Percentiles rank a stretch among this genome's conserved stretches.
Conservation (phyloP, 2,888 invertebrate species). For the Leistus spinibarbis region DNA sequence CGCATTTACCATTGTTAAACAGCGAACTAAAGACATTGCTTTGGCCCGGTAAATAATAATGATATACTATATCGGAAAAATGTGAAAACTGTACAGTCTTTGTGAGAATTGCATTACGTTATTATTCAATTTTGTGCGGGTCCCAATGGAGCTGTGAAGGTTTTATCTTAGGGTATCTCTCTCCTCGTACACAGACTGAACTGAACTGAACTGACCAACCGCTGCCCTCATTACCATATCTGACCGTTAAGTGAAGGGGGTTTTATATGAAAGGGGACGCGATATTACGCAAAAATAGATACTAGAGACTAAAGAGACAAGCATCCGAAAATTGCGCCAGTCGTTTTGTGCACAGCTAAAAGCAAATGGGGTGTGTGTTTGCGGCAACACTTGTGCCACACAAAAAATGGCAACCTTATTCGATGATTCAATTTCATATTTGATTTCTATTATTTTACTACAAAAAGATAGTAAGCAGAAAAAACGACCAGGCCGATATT, state of each 20-base stretch:
- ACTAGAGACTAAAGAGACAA: no score
- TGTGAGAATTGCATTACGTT: constrained; percentile 44
- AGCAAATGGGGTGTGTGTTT: background rate
- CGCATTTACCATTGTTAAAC: no score
- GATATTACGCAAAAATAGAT: background rate
- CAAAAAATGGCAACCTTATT: background rate
- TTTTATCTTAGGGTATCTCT: constrained; percentile 45
- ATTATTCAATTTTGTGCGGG: constrained; percentile 47
- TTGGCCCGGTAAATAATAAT: no score
- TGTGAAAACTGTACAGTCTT: constrained; percentile 4
- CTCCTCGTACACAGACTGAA: background rate
- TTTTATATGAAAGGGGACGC: background rate
- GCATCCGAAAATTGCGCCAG: background rate
- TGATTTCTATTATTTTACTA: no score
- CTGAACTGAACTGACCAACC: constrained; percentile 26
- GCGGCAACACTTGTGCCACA: background rate
- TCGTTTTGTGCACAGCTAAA: background rate
- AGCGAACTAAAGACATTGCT: no score
- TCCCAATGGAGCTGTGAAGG: constrained; percentile 47
- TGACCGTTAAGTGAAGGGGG: constrained; percentile 36
- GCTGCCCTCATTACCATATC: constrained; percentile 38
- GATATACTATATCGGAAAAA: no score
- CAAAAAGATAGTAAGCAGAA: background rate
- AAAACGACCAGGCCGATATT: background rate
- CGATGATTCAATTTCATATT: background rate